Conservation (phyloP, 2,888 invertebrate species). For the Clostera curtula region DNA sequence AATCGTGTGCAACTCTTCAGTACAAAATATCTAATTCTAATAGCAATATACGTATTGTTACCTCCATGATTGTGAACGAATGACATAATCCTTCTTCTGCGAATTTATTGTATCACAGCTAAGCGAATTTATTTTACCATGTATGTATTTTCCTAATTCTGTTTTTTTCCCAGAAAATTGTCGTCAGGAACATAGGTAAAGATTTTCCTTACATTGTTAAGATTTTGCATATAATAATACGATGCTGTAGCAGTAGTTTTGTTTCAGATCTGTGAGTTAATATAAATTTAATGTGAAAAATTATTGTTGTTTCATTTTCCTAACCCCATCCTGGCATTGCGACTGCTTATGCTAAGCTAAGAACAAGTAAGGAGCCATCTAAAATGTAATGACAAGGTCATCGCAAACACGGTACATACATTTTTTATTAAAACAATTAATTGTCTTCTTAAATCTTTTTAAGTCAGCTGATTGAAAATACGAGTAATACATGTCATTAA, state of each 20-base stretch:
- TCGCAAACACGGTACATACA: too few relatives aligned
- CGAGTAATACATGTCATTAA: too few relatives aligned
- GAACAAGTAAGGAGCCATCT: too few relatives aligned
- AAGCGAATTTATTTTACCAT: slow-evolving; percentile 29
- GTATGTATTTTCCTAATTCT: slow-evolving; percentile 17
- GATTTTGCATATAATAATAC: slow-evolving; percentile 10
- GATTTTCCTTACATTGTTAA: slow-evolving; percentile 9
- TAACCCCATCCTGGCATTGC: slow-evolving; percentile 23
- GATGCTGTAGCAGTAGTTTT: slow-evolving; percentile 45
- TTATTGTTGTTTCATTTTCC: slow-evolving; percentile 64
- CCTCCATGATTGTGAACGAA: slow-evolving; percentile 17
- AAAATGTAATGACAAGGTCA: too few relatives aligned
- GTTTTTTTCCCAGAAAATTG: slow-evolving; percentile 12
- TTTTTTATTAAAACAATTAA: too few relatives aligned
- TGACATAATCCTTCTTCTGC: slow-evolving; percentile 22
- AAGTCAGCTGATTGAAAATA: too few relatives aligned
- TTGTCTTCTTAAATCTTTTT: too few relatives aligned
- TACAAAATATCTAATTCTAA: slow-evolving; percentile 6
- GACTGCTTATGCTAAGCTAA: slow-evolving; percentile 34
- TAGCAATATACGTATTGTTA: slow-evolving; percentile 1
- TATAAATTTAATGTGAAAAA: slow-evolving; percentile 70
- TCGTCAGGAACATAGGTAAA: slow-evolving; percentile 17
- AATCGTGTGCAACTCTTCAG: too few relatives aligned
- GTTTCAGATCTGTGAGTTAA: slow-evolving; percentile 67
- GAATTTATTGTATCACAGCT: slow-evolving; percentile 32